These are phyloP conservation scores for Scaptomyza parva DNA, from an alignment of 2,888 invertebrate species.

Conservation along the genomic window DNA sequence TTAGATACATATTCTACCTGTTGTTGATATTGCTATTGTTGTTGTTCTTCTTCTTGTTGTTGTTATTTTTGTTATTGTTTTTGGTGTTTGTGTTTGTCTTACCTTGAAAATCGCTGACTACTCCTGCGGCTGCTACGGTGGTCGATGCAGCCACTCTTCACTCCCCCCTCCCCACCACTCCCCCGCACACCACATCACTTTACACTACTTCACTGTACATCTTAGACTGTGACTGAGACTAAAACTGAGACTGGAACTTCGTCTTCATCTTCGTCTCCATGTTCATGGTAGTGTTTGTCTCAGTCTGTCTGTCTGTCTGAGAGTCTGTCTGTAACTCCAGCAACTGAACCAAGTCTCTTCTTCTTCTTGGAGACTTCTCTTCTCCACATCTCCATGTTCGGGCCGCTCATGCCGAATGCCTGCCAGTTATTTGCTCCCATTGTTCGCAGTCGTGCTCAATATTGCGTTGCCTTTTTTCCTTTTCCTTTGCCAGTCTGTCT, in stretches of 20 bases:
- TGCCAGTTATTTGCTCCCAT: conserved; percentile 80
- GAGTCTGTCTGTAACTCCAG: conserved; percentile 7
- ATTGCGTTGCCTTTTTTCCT: conserved; percentile 64
- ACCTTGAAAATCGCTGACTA: conserved; percentile 77
- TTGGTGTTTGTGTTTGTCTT: conserved; percentile 61
- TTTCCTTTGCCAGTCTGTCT: conserved; percentile 9
- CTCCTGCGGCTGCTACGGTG: conserved; percentile 69
- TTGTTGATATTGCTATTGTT: conserved; percentile 10
- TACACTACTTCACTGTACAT: background rate
- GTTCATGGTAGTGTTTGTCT: background rate
- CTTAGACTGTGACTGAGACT: background rate
- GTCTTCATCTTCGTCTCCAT: conserved; percentile 1
- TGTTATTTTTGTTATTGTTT: conserved; percentile 5
- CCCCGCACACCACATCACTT: background rate
- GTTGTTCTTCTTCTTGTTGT: conserved; percentile 10
- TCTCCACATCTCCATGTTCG: conserved; percentile 44
- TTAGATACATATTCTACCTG: conserved; percentile 27
- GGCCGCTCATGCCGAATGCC: conserved; percentile 71
- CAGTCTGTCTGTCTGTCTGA: no score
- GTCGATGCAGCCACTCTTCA: conserved; percentile 55
- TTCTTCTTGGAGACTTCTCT: background rate
- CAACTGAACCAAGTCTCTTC: conserved; percentile 5
- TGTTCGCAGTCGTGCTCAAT: conserved; percentile 76
- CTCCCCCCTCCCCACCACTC: background rate
- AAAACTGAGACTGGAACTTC: conserved; percentile 10